Conservation (phyloP, 2,797 vertebrate species). For the Urophycis tenuis region DNA sequence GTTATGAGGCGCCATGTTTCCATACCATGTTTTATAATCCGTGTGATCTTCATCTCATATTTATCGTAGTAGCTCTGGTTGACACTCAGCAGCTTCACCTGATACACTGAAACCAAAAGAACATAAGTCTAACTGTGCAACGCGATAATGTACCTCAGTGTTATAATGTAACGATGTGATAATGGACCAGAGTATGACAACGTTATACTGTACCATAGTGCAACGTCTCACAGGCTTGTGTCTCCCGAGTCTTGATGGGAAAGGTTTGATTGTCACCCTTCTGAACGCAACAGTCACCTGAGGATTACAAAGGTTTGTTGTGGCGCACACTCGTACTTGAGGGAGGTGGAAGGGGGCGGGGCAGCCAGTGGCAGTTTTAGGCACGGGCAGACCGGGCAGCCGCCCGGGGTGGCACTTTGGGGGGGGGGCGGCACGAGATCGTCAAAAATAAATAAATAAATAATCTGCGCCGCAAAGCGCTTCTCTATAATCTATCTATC, state of each 20-base stretch:
- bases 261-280: conserved; percentile 43
- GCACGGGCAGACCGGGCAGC: too few species aligned
- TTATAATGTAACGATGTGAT: not conserved
- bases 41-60: conserved; percentile 66
- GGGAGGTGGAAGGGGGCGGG: not conserved
- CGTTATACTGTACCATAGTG: conserved; percentile 56
- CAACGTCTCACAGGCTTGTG: conserved; percentile 52
- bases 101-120: conserved; percentile 50
- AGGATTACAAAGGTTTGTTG: not conserved
- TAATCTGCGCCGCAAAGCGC: too few species aligned
- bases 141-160: not conserved
- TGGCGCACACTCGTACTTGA: not conserved
- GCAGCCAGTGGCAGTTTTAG: too few species aligned
- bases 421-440: too few species aligned
- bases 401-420: too few species aligned
- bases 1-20: not conserved
- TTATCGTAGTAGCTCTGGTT: conserved; percentile 64
- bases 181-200: not conserved
- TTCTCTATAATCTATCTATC: too few species aligned
- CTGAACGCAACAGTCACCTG: conserved; percentile 67
- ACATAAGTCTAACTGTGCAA: not conserved
- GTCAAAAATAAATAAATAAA: too few species aligned
- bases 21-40: conserved; percentile 67
- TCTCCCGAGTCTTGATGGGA: conserved; percentile 34
- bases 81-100: conserved; percentile 58